Base-by-base conservation (phyloP, 2,888 invertebrate species). In the Oxystoma pomonae region DNA sequence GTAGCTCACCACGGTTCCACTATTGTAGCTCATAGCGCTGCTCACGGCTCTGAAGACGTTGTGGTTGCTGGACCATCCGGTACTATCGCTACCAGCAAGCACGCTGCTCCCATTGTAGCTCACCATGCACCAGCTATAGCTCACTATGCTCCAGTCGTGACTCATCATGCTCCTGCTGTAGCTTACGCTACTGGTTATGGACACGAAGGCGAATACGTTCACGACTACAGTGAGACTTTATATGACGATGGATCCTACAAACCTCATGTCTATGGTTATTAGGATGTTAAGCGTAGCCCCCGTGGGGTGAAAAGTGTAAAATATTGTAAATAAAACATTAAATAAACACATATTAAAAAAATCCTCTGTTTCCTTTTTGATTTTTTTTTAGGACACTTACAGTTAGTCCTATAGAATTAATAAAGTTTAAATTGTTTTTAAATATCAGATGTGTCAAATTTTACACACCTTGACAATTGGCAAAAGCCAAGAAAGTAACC, bases 1-100 rank as follows among this genome's bases (percentile, higher is more conserved):
- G 64, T 67, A 20, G 63, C 70, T 55, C 65, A 70, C 22, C 62
- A 53, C 17, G 64, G 20, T 60, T 35, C 35, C 35, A 58, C 50
- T 56, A 56, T 61, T 18, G 60, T 62, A 20, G 49, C 62, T 56
- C 63, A 60, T 55, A 50, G 16, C 16, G 16, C 53, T 53, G 53
- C 53, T 20, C 9, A 16, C 22, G 50, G 22, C 2, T 50, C 61
- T 16, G 50, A 55, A 18, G 65, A 68, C 19, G 70, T 69, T n/a
- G 67, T 71, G 9, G 68, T 73, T 7, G 67, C 71, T 64, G 72
- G 73, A 65, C 73, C 74, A 19, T 71, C 74, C 57, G 73, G 72
- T 18, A 69, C 70, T 58, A 67, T 73, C 55, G 59, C 67, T 17
- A 60, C 70, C 57, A 66, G 67, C 55, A 63, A 63, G 16, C 71